Base-by-base conservation (phyloP, 2,888 invertebrate genomes). In the Lasioglossum lativentre region DNA sequence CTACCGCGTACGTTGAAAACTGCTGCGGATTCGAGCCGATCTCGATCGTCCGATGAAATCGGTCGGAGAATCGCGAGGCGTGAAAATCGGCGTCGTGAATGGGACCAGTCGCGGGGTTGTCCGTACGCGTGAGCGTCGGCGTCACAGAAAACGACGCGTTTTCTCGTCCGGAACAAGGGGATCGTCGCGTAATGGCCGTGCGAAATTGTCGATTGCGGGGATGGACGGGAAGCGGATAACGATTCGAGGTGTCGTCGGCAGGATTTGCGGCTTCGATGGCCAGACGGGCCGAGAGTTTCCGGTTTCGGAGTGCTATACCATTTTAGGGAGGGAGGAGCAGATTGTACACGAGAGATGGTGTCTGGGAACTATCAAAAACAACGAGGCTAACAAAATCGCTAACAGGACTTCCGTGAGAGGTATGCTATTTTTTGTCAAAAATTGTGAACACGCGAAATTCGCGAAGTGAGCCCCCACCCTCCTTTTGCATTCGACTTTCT, bases 201-300 rank as follows among this genome's bases (percentile, higher is more conserved):
- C 30, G 56, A 47, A 76, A 56, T 68, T 68, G 66, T 23, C 66
- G 66, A 38, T 34, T 23, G 19, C 19, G 42, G 63, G 23, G 59
- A 19, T 30, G 19, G 66, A 38, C n/a, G 8, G 34, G 70, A n/a
- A n/a, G 14, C 38, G 38, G 30, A 45, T 38, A 63, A 45, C 76
- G 76, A 76, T 45, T 42, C 66, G 23, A 76, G 40, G 66, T 45
- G 45, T 76, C 34, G 76, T 12, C 27, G 71, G 8, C 76, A n/a
- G 45, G 34, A 76, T 66, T 66, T 66, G 45, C 27, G 45, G 63
- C 30, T 8, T 66, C 75, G 63, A 75, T 27, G 63, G 23, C n/a
- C 75, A 40, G 23, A 40, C 66, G 34, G 34, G 66, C 66, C 66
- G 34, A 38, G 30, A 56, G 56, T 56, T 59, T 27, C 19, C 40